Evolutionary conservation across 2,888 invertebrate genomes (phyloP).

Genomic region (Apamea sordens): DNA sequence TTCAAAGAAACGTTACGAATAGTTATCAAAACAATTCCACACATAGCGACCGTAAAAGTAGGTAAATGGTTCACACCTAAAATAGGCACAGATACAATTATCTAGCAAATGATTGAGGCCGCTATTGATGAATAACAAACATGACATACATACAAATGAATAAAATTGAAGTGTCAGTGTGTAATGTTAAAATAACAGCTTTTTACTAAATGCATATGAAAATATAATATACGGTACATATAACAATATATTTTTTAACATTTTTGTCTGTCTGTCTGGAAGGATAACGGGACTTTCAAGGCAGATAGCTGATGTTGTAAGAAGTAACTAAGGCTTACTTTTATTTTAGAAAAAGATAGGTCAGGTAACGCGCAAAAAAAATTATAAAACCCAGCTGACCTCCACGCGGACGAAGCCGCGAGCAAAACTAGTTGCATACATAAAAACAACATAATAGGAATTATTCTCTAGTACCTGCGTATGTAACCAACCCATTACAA

Average conservation of each 20-base stretch:
- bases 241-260: not conserved
- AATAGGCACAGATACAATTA: not conserved
- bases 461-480: not conserved
- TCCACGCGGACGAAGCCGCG: not conserved
- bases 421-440: not conserved
- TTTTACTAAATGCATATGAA: not conserved
- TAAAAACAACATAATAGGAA: not conserved
- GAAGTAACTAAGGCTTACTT: not conserved
- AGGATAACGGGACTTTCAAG: too few species aligned
- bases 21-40: too few species aligned
- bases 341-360: too few species aligned
- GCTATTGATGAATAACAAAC: not conserved
- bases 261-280: not conserved
- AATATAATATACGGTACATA: too few species aligned
- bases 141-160: not conserved
- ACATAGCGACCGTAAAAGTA: not conserved
- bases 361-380: not conserved
- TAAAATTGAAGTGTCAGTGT: not conserved
- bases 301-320: not conserved
- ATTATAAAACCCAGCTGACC: too few species aligned
- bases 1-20: not conserved
- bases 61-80: not conserved
- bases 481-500: slow-evolving; percentile 11
- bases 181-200: not conserved
- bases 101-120: not conserved